Base-by-base conservation (phyloP, 2,113 vertebrate genomes). In the Dascyllus trimaculatus region DNA sequence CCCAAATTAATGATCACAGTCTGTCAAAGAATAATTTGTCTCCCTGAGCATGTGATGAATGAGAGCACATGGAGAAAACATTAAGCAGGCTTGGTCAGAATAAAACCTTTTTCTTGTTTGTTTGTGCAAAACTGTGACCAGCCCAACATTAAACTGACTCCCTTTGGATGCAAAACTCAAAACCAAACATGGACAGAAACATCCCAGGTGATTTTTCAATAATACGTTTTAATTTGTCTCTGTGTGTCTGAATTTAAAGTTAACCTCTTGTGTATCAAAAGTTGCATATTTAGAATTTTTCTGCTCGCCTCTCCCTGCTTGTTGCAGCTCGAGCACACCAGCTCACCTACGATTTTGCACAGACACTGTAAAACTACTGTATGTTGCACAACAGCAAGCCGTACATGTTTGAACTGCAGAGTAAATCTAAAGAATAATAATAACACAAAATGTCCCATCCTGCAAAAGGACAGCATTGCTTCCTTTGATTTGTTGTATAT, bases 41-140 rank as follows among this genome's bases (percentile, higher is more conserved):
- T 65, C n/a, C 43, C 24, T 25, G 53, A 71, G 29, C 4, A 4
- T 40, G 29, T 54, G 78, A 90, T 45, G 58, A 73, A 54, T 72
- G 63, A 22, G 49, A 76, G 17, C 66, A 71, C 56, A 79, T 69
- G 79, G 71, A 75, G 60, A 74, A 86, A 68, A 71, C 73, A 81
- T 86, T 71, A 60, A 58, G 43, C 7, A 4, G 29, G 6, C 19
- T 15, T 22, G 6, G 56, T 56, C 22, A 69, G 64, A 75, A 64
- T 29, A 18, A 11, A 29, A 60, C 11, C 49, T 68, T 5, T 38
- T 57, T 63, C 4, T 49, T 51, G 21, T 49, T 59, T 60, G 29
- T 78, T 71, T 46, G n/a, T 57, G 22, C 46, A 62, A 26, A 68
- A 59, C 10, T 63, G 43, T 49, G 21, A 53, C 10, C 10, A 43